These are phyloP conservation scores for Cistogaster globosa DNA, from an alignment of 2,888 invertebrate species.

Conservation along the genomic window DNA sequence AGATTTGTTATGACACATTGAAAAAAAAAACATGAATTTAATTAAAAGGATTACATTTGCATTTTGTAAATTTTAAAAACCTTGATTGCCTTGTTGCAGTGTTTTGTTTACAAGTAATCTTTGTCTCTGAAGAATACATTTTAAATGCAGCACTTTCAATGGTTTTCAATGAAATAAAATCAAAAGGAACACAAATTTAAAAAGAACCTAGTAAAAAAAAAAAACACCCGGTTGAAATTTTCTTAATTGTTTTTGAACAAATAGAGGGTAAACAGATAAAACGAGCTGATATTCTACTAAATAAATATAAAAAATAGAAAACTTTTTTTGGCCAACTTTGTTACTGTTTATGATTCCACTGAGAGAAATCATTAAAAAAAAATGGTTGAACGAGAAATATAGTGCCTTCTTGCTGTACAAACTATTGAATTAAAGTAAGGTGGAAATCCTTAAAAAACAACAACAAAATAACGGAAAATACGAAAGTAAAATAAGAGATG, in stretches of 20 bases:
- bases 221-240: too few relatives aligned
- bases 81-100: slow-evolving; percentile 12
- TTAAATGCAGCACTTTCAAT: not conserved
- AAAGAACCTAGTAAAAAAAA: too few relatives aligned
- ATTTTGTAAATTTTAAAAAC: slow-evolving; percentile 43
- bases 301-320: slow-evolving; percentile 8
- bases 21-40: not conserved
- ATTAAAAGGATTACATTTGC: slow-evolving; percentile 40
- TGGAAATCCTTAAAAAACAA: not conserved
- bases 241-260: too few relatives aligned
- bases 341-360: slow-evolving; percentile 33
- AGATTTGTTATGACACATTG: too few relatives aligned
- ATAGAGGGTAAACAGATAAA: too few relatives aligned
- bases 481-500: slow-evolving; percentile 8
- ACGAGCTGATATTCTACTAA: too few relatives aligned
- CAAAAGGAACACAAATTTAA: not conserved
- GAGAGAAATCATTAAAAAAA: slow-evolving; percentile 8
- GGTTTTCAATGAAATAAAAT: not conserved
- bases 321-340: slow-evolving; percentile 27
- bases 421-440: slow-evolving; percentile 23
- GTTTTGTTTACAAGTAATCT: not conserved
- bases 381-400: not conserved
- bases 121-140: not conserved
- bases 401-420: not conserved
- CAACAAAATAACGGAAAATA: not conserved